Percentiles rank a stretch among this genome's conserved stretches.
phyloP scores from a whole-genome alignment of 2,797 vertebrate species.

The Acridotheres tristis region DNA sequence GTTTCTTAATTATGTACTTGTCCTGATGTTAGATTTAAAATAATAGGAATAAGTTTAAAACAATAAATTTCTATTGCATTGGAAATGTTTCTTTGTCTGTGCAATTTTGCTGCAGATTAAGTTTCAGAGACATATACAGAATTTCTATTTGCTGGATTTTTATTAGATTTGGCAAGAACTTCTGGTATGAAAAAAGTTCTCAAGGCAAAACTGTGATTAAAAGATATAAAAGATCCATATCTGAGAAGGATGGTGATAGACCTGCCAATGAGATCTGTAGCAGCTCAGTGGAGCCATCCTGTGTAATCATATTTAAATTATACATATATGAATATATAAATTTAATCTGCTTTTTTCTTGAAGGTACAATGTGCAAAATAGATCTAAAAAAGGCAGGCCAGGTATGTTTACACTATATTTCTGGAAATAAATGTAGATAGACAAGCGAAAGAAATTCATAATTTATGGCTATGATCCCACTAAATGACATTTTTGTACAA shows the following conservation, averaged over 20 bases:
- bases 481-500: background rate
- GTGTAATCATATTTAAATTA: background rate
- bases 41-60: background rate
- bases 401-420: background rate
- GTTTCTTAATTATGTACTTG: background rate
- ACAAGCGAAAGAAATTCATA: background rate
- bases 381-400: background rate
- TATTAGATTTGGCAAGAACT: background rate
- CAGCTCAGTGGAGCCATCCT: slow-evolving; percentile 31
- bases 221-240: slow-evolving; percentile 7
- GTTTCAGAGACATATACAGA: background rate
- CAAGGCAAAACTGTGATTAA: slow-evolving; percentile 18
- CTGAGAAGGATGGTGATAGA: background rate
- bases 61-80: background rate
- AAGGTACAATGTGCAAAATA: background rate
- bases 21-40: background rate
- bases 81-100: background rate
- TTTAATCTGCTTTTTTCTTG: background rate
- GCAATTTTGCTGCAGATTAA: background rate
- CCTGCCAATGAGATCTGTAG: background rate
- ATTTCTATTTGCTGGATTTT: background rate
- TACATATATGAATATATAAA: background rate
- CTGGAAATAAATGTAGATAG: background rate
- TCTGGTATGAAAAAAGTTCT: background rate
- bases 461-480: background rate